phyloP scores from a whole-genome alignment of 2,888 invertebrate genomes.

The Agapostemon virescens region DNA sequence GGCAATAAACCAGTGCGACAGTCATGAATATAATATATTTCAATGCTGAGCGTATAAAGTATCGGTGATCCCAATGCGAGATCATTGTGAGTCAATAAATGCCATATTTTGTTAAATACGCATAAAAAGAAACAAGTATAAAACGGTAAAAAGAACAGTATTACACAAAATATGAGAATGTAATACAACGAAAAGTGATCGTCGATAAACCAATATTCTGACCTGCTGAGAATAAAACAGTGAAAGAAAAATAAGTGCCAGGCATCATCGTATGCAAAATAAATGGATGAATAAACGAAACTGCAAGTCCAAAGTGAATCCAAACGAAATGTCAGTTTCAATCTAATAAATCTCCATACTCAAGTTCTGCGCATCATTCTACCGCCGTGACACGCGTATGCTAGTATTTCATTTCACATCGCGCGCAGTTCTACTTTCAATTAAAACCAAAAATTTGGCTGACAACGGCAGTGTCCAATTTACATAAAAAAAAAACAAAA shows the following conservation, averaged over 20 bases:
- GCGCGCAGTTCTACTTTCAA: neutral
- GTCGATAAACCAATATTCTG: neutral
- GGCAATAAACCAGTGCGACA: neutral
- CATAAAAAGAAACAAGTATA: neutral
- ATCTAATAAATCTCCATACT: neutral
- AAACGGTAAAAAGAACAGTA: neutral
- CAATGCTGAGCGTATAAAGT: neutral
- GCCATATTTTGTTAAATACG: neutral
- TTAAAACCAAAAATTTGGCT: neutral
- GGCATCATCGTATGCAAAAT: neutral
- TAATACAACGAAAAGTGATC: neutral
- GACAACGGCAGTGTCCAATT: neutral
- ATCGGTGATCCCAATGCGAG: neutral
- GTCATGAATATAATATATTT: neutral
- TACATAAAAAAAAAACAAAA: no score
- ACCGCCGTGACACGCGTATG: neutral
- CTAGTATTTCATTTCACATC: neutral
- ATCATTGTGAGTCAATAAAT: neutral
- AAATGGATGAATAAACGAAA: neutral
- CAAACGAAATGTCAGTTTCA: slow-evolving; percentile 1
- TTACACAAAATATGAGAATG: neutral
- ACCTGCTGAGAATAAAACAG: neutral
- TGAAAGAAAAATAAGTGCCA: neutral
- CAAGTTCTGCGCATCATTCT: neutral
- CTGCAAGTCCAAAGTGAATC: neutral